Evolutionary conservation across 1,140 invertebrate genomes (phyloP).

Genomic region (Doryteuthis pealeii): DNA sequence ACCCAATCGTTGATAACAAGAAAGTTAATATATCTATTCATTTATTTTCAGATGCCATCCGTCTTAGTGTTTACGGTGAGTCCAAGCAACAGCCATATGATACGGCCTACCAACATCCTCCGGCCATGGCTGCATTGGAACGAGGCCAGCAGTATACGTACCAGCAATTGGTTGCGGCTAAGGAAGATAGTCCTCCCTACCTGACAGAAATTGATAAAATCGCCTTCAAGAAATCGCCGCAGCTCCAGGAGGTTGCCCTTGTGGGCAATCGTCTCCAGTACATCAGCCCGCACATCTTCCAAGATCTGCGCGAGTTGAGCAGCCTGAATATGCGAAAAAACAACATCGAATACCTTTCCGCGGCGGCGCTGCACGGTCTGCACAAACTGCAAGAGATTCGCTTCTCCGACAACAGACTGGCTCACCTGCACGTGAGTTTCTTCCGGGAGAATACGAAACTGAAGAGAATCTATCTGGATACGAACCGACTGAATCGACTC

Average conservation of each 20-base stretch:
- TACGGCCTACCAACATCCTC: background rate
- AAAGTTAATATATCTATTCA: too few species aligned
- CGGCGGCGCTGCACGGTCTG: conserved; percentile 18
- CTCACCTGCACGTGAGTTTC: conserved; percentile 17
- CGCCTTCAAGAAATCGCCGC: conserved; percentile 17
- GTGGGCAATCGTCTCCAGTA: conserved; percentile 26
- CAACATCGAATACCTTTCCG: conserved; percentile 25
- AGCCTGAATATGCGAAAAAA: conserved; percentile 29
- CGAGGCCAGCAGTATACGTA: background rate
- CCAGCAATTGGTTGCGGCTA: background rate
- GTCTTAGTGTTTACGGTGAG: background rate
- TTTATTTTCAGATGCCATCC: background rate
- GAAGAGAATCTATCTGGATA: conserved; percentile 24
- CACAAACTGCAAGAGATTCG: conserved; percentile 22
- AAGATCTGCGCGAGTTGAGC: conserved; percentile 17
- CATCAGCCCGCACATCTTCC: conserved; percentile 22
- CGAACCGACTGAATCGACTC: conserved; percentile 21
- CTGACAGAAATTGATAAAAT: conserved; percentile 19
- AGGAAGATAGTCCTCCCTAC: conserved; percentile 5
- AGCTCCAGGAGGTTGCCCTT: conserved; percentile 20
- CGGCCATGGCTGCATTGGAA: background rate
- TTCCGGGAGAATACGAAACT: conserved; percentile 17
- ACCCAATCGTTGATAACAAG: too few species aligned
- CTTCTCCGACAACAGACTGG: conserved; percentile 25
- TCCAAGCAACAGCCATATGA: too few species aligned